phyloP scores from a whole-genome alignment of 2,797 vertebrate species.

The Thaleichthys pacificus region DNA sequence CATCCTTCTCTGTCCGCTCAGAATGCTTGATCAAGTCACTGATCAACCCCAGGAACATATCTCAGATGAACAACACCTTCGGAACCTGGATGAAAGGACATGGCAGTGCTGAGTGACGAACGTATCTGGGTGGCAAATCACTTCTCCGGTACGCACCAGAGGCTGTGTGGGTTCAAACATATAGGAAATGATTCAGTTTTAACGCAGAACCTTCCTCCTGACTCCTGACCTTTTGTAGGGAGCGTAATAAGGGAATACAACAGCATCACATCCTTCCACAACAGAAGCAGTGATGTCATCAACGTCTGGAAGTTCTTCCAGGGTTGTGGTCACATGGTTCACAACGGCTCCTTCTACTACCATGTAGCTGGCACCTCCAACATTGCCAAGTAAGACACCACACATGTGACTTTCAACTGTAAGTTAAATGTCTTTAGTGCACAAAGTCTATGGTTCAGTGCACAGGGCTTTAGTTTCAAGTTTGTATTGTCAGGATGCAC shows the following conservation, averaged over 20 bases:
- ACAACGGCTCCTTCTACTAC: constrained; percentile 89
- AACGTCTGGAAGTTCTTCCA: constrained; percentile 85
- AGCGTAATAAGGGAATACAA: constrained; percentile 83
- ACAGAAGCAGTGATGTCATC: constrained; percentile 73
- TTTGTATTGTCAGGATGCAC: no score
- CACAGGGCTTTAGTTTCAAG: no score
- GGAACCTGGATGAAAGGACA: constrained; percentile 93
- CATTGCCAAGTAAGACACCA: constrained; percentile 81
- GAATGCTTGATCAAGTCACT: constrained; percentile 84
- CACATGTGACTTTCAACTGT: no score
- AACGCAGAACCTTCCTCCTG: neutral
- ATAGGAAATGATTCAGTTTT: neutral
- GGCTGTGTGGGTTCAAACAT: neutral
- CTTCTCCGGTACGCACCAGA: constrained; percentile 82
- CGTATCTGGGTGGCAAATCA: constrained; percentile 92
- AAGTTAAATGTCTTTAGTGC: no score
- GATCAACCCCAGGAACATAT: constrained; percentile 81
- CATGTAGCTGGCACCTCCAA: constrained; percentile 85
- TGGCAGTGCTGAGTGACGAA: constrained; percentile 76
- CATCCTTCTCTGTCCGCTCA: constrained; percentile 52
- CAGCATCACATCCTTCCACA: constrained; percentile 80
- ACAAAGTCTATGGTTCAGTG: no score
- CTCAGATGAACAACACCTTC: constrained; percentile 83
- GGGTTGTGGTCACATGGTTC: constrained; percentile 87
- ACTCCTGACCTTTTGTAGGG: constrained; percentile 66